These are phyloP conservation scores for Rhyacophila brunnea DNA, from an alignment of 1,140 invertebrate genomes.

Conservation along the genomic window DNA sequence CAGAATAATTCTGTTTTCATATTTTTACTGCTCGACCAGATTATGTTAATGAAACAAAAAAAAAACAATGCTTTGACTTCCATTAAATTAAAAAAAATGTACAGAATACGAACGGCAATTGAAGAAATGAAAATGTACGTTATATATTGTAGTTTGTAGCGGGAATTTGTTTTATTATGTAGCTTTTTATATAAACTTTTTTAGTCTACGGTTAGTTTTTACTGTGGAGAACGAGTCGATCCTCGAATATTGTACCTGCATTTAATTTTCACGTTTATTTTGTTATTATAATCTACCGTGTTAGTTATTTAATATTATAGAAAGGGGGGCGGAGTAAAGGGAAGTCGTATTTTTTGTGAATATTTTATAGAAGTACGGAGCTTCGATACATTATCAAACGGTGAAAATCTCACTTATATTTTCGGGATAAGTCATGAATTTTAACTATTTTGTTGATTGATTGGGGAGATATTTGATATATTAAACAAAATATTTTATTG, in stretches of 20 bases:
- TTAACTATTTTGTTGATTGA: too few relatives aligned
- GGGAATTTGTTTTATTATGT: conserved; percentile 24
- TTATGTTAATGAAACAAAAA: not conserved
- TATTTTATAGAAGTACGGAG: too few relatives aligned
- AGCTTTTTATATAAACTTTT: conserved; percentile 33
- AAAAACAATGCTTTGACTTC: conserved; percentile 17
- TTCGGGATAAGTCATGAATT: not conserved
- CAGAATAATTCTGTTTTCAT: too few relatives aligned
- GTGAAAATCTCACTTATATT: too few relatives aligned
- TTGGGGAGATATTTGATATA: too few relatives aligned
- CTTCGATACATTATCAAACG: too few relatives aligned
- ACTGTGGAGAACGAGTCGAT: conserved; percentile 45
- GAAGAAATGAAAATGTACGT: not conserved
- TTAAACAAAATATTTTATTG: too few relatives aligned
- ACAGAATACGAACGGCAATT: conserved; percentile 1
- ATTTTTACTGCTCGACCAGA: too few relatives aligned
- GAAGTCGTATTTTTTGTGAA: not conserved
- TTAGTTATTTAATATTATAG: conserved; percentile 25
- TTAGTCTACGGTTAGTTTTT: conserved; percentile 29
- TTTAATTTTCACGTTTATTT: conserved; percentile 45
- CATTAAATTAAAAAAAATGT: conserved; percentile 4
- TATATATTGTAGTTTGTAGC: conserved; percentile 11
- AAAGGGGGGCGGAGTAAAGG: not conserved
- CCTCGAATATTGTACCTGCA: conserved; percentile 59
- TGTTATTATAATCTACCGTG: conserved; percentile 22